These are phyloP conservation scores for Folsomia manolachei DNA, from an alignment of 2,888 invertebrate species.

Conservation along the genomic window DNA sequence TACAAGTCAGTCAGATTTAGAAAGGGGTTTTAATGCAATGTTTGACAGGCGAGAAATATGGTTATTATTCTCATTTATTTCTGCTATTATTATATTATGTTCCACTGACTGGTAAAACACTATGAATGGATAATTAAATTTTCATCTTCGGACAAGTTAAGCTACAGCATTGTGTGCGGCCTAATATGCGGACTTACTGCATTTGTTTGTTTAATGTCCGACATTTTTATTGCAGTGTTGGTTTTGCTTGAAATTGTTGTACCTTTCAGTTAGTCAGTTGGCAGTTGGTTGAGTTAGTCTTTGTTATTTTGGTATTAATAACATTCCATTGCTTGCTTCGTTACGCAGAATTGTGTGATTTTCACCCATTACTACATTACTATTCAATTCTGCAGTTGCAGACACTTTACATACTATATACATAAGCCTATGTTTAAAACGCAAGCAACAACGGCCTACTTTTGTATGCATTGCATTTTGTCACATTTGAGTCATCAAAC, in stretches of 20 bases:
- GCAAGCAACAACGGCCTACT: neutral
- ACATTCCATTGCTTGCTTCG: slow-evolving; percentile 6
- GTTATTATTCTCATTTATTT: neutral
- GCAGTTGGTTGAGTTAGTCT: too few relatives aligned
- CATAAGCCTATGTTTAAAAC: too few relatives aligned
- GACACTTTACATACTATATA: neutral
- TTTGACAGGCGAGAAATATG: neutral
- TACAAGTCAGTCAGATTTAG: neutral
- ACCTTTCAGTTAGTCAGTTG: too few relatives aligned
- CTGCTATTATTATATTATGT: too few relatives aligned
- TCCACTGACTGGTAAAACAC: neutral
- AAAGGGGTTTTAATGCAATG: neutral
- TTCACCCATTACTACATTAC: too few relatives aligned
- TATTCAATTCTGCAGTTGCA: neutral
- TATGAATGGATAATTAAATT: neutral
- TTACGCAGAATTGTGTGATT: neutral
- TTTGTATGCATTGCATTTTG: neutral
- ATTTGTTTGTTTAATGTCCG: neutral
- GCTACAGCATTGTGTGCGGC: neutral
- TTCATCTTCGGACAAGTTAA: neutral
- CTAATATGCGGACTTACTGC: too few relatives aligned
- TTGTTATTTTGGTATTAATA: neutral
- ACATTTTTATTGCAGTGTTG: too few relatives aligned
- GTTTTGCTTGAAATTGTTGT: too few relatives aligned
- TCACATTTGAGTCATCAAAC: neutral